These are phyloP conservation scores for Pteronotus mesoamericanus DNA, from an alignment of 2,797 vertebrate genomes.

Conservation along the genomic window DNA sequence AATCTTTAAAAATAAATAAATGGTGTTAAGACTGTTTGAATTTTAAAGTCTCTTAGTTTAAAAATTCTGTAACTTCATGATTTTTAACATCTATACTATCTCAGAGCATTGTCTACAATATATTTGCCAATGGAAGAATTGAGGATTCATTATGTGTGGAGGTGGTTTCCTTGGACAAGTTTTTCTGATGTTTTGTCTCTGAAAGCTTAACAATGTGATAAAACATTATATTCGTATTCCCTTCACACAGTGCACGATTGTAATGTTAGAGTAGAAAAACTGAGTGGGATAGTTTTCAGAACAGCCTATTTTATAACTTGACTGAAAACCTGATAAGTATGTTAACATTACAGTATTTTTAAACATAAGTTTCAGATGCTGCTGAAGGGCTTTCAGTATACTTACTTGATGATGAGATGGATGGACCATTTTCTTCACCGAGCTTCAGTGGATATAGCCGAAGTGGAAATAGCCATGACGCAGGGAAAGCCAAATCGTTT, in stretches of 20 bases:
- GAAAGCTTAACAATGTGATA: constrained; percentile 5
- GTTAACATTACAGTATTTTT: constrained; percentile 34
- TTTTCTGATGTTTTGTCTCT: constrained; percentile 17
- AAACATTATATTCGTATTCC: background rate
- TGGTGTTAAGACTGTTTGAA: constrained; percentile 7
- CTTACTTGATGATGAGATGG: constrained; percentile 85
- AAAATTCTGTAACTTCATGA: background rate
- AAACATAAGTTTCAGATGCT: constrained; percentile 85
- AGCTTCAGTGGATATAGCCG: constrained; percentile 84
- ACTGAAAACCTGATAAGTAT: constrained; percentile 11
- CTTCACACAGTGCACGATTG: background rate
- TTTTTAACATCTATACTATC: background rate
- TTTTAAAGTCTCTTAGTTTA: constrained; percentile 4
- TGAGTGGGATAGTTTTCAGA: constrained; percentile 1
- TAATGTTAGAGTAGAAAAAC: constrained; percentile 1
- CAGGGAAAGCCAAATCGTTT: constrained; percentile 81
- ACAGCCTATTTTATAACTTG: constrained; percentile 24
- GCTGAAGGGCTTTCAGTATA: constrained; percentile 84
- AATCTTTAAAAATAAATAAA: no score
- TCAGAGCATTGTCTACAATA: background rate
- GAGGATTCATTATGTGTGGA: background rate
- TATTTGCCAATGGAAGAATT: background rate
- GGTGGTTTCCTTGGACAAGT: background rate
- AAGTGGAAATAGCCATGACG: constrained; percentile 76
- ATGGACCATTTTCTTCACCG: constrained; percentile 87